These are phyloP conservation scores for Electrona antarctica DNA, from an alignment of 2,113 vertebrate species.

Conservation along the genomic window DNA sequence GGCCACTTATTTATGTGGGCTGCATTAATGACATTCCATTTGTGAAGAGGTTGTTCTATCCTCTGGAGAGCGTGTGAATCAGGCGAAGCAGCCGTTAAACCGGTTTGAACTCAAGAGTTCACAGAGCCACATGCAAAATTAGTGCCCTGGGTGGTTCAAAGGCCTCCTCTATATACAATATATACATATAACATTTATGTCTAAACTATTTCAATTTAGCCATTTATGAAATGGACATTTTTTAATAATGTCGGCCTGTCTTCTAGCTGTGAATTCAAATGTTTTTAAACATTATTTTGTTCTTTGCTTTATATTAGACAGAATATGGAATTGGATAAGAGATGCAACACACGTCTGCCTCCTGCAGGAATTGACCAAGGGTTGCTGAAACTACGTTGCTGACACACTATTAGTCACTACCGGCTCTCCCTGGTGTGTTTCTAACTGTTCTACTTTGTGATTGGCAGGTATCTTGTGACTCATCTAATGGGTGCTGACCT, in stretches of 20 bases:
- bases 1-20: conserved; percentile 41
- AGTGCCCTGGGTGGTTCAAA: conserved; percentile 20
- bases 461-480: conserved; percentile 92
- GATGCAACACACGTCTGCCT: too few relatives aligned
- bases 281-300: too few relatives aligned
- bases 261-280: conserved; percentile 1
- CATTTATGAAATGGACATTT: neutral
- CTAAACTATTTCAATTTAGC: neutral
- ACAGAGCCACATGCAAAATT: conserved; percentile 26
- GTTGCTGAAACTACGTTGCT: too few relatives aligned
- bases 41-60: conserved; percentile 43
- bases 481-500: conserved; percentile 98
- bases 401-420: too few relatives aligned
- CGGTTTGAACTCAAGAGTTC: conserved; percentile 39
- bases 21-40: conserved; percentile 54
- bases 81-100: conserved; percentile 38
- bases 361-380: too few relatives aligned
- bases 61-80: conserved; percentile 26
- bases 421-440: neutral
- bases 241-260: neutral
- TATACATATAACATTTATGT: conserved; percentile 1
- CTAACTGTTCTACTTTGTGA: conserved; percentile 39
- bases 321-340: too few relatives aligned
- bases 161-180: neutral
- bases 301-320: too few relatives aligned